A percentile compares a stretch with the other conserved stretches of the same genome.
Evolutionary conservation across 2,113 vertebrate species (phyloP).

Genomic region (Lampris incognitus): DNA sequence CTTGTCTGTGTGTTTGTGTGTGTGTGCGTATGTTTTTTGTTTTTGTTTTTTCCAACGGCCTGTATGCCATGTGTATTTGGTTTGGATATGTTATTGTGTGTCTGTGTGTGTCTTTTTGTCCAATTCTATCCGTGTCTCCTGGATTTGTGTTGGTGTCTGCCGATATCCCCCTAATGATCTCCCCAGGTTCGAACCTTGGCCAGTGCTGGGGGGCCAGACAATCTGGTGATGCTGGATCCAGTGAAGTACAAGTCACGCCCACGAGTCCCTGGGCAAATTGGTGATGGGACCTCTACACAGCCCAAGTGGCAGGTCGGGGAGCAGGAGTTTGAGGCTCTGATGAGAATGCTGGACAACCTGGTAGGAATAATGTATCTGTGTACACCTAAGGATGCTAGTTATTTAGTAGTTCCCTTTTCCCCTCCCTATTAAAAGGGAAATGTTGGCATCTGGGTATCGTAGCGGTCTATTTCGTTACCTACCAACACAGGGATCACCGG

Average conservation of each 20-base stretch:
- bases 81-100: background rate
- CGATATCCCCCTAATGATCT: slow-evolving; percentile 17
- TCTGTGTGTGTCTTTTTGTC: slow-evolving; percentile 20
- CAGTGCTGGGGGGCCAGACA: slow-evolving; percentile 96
- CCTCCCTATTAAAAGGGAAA: too few relatives aligned
- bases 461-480: too few relatives aligned
- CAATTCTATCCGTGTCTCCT: slow-evolving; percentile 12
- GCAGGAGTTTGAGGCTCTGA: slow-evolving; percentile 97
- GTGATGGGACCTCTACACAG: slow-evolving; percentile 83
- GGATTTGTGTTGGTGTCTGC: slow-evolving; percentile 30
- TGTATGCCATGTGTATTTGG: slow-evolving; percentile 10
- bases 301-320: slow-evolving; percentile 95
- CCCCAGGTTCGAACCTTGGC: slow-evolving; percentile 94
- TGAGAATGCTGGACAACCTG: slow-evolving; percentile 99
- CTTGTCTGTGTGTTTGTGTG: slow-evolving; percentile 40
- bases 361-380: slow-evolving; percentile 75
- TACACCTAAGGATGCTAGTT: background rate
- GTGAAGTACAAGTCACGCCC: slow-evolving; percentile 92
- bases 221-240: slow-evolving; percentile 94
- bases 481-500: too few relatives aligned
- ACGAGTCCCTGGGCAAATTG: slow-evolving; percentile 85
- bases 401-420: background rate
- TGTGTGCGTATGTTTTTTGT: slow-evolving; percentile 31
- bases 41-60: slow-evolving; percentile 1
- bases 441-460: too few relatives aligned